phyloP scores from a whole-genome alignment of 2,113 vertebrate species.

The Strigops habroptila region DNA sequence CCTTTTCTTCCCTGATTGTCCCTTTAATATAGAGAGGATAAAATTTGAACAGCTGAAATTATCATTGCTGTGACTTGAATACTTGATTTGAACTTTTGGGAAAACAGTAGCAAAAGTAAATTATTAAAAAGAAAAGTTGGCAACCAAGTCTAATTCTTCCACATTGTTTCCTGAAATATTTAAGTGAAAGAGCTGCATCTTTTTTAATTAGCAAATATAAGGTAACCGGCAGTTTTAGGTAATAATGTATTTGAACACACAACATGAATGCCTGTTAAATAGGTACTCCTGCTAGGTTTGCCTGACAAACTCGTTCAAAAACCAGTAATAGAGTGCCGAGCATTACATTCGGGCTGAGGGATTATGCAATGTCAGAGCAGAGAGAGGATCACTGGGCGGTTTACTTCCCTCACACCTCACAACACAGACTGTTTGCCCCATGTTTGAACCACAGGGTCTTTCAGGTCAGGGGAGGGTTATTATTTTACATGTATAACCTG shows the following conservation, averaged over 20 bases:
- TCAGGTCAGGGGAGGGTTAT: neutral
- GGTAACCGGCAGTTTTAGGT: neutral
- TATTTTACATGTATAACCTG: neutral
- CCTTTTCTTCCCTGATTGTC: neutral
- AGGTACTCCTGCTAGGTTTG: neutral
- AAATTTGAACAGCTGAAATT: neutral
- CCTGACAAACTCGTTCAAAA: neutral
- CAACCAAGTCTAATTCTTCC: neutral
- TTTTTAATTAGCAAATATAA: neutral
- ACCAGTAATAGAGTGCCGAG: fast-evolving
- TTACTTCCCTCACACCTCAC: neutral
- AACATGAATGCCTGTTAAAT: neutral
- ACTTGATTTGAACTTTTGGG: neutral
- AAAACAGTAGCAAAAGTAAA: neutral
- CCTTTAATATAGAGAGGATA: neutral
- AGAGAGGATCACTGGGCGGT: neutral
- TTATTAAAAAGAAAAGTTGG: neutral
- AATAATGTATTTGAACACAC: neutral
- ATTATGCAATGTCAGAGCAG: neutral
- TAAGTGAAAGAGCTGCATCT: neutral
- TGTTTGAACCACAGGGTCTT: fast-evolving
- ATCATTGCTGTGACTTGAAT: neutral
- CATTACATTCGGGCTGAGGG: fast-evolving
- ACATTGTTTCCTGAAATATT: neutral
- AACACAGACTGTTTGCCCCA: neutral